Evolutionary conservation across 2,888 invertebrate species (phyloP).

Genomic region (Sycophila texana): DNA sequence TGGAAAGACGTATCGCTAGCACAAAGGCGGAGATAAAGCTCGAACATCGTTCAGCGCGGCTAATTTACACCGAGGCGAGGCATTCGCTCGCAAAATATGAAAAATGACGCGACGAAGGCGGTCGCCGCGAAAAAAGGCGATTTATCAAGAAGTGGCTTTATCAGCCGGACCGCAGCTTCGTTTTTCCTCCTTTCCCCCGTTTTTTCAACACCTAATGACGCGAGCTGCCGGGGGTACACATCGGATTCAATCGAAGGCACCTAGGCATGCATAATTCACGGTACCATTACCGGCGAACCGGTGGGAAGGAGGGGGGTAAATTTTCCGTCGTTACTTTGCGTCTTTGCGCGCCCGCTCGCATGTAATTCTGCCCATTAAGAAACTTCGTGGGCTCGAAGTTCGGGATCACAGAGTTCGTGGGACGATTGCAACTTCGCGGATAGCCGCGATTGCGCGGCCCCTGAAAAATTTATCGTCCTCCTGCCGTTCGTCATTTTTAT

Average conservation of each 20-base stretch:
- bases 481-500: background rate
- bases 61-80: background rate
- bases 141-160: constrained; percentile 38
- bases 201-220: constrained; percentile 19
- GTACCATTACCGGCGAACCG: background rate
- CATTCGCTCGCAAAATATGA: background rate
- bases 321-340: background rate
- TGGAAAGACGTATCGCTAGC: too few relatives aligned
- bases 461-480: background rate
- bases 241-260: constrained; percentile 14
- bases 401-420: background rate
- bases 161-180: constrained; percentile 3
- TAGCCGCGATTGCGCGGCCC: background rate
- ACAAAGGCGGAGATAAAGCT: too few relatives aligned
- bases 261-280: constrained; percentile 26
- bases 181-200: background rate
- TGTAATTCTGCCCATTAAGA: background rate
- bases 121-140: background rate
- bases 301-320: background rate
- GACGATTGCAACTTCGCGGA: background rate
- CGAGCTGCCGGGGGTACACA: constrained; percentile 1
- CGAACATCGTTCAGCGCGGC: background rate
- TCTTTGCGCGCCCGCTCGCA: background rate
- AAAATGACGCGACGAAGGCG: background rate
- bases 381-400: background rate